Evolutionary conservation across 2,888 invertebrate species (phyloP), one percentile per base, ranked within the genome.

Genomic region (Pemphredon lugubris): DNA sequence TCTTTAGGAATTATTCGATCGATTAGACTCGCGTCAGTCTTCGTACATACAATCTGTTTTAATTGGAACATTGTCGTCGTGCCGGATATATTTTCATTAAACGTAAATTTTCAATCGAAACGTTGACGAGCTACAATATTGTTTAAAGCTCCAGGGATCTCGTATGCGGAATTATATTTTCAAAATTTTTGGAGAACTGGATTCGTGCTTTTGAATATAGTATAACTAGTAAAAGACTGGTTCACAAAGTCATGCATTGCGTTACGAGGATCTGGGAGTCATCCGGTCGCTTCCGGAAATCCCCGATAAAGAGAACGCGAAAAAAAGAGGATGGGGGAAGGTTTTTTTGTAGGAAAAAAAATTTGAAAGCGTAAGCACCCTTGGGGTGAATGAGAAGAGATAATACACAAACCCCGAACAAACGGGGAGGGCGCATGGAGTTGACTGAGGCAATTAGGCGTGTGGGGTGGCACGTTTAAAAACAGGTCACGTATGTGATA

Each of bases 1-100:
- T 16, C 30, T 20, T 16, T 11, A 20, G 23, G 37, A 60, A 67
- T 64, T 65, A 64, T 50, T 64, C 64, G 72, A 65, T 65, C 74
- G 73, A 74, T 74, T 72, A 71, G 72, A 67, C 67, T 60, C 57
- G 51, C 53, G 51, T 59, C 39, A 39, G 16, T 44, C 51, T 14
- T 37, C 23, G 47, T 21, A 6, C 26, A 47, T 32, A 9, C 44
- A 23, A 11, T 23, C 20, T 14, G 2, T 9, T 14, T 23, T 16
- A 48, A 30, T 14, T 26, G 16, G 13, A 48, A 23, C 26, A 45
- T 45, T 21, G 20, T 21, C 23, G 23, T 4, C 45, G 21, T 18
- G 11, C 21, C 18, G n/a, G n/a, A n/a, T n/a, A n/a, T n/a, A n/a
- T n/a, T n/a, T n/a, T n/a, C n/a, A n/a, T n/a, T n/a, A n/a, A n/a